Evolutionary conservation across 1,140 invertebrate genomes (phyloP).

Genomic region (Aphaenogaster ashmeadi): DNA sequence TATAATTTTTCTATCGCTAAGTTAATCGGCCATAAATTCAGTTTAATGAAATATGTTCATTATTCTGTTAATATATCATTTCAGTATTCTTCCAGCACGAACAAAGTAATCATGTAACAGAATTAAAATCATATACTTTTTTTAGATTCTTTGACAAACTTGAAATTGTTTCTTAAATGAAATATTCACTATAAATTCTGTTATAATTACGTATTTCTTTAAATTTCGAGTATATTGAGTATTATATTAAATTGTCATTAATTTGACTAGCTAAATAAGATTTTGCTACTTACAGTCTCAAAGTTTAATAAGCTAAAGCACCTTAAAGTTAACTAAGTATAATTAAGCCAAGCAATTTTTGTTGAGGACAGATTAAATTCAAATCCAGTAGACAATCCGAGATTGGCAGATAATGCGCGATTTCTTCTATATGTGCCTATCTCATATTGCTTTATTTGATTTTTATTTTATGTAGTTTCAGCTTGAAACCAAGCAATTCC

Average conservation of each 20-base stretch:
- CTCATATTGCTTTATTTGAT: conserved; percentile 89
- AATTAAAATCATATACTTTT: background rate
- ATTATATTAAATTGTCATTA: conserved; percentile 17
- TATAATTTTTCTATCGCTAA: conserved; percentile 2
- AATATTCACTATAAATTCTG: conserved; percentile 15
- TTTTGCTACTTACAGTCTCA: conserved; percentile 18
- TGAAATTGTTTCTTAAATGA: background rate
- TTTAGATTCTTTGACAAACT: conserved; percentile 11
- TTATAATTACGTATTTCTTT: background rate
- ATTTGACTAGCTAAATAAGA: conserved; percentile 18
- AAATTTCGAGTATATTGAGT: conserved; percentile 15
- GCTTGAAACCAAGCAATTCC: conserved; percentile 98
- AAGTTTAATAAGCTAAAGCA: conserved; percentile 36
- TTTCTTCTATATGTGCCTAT: background rate
- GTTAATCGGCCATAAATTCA: conserved; percentile 18
- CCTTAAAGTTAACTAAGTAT: conserved; percentile 19
- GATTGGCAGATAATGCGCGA: background rate
- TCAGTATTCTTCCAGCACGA: conserved; percentile 16
- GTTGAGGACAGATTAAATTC: conserved; percentile 37
- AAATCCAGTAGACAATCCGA: background rate
- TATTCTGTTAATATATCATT: conserved; percentile 13
- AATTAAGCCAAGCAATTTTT: conserved; percentile 53
- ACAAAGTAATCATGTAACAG: background rate
- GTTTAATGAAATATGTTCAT: conserved; percentile 16
- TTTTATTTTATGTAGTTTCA: conserved; percentile 99